Evolutionary conservation across 2,888 invertebrate species (phyloP).

Genomic region (Tribolium freemani): DNA sequence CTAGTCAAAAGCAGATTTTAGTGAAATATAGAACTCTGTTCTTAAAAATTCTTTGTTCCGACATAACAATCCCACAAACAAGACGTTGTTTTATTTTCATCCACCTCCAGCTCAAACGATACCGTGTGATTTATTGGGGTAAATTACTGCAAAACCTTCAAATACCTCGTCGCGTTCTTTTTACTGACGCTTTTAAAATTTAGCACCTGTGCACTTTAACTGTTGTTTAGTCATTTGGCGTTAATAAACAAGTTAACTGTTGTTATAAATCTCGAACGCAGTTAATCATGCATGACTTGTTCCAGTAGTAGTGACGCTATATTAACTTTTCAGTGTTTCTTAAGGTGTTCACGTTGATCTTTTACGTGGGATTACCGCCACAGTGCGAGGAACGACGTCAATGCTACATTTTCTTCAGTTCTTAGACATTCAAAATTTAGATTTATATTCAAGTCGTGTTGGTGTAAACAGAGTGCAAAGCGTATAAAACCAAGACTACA

Average conservation of each 20-base stretch:
- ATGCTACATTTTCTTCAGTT: constrained; percentile 1
- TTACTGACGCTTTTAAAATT: background rate
- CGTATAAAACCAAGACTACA: no score
- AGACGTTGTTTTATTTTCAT: background rate
- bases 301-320: constrained; percentile 19
- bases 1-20: constrained; percentile 8
- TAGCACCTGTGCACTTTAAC: background rate
- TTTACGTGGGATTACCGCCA: constrained; percentile 43
- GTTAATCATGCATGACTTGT: constrained; percentile 10
- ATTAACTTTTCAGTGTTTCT: constrained; percentile 42
- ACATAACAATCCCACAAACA: background rate
- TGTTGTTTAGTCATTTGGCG: background rate
- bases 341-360: constrained; percentile 40
- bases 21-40: background rate
- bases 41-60: constrained; percentile 1
- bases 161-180: background rate
- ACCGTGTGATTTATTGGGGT: background rate
- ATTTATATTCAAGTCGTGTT: background rate
- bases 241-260: background rate
- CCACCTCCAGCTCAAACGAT: background rate
- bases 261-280: background rate
- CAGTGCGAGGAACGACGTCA: constrained; percentile 8
- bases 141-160: background rate
- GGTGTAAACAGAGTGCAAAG: no score
- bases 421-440: background rate